phyloP scores from a whole-genome alignment of 2,888 invertebrate genomes.

The Elmis aenea region DNA sequence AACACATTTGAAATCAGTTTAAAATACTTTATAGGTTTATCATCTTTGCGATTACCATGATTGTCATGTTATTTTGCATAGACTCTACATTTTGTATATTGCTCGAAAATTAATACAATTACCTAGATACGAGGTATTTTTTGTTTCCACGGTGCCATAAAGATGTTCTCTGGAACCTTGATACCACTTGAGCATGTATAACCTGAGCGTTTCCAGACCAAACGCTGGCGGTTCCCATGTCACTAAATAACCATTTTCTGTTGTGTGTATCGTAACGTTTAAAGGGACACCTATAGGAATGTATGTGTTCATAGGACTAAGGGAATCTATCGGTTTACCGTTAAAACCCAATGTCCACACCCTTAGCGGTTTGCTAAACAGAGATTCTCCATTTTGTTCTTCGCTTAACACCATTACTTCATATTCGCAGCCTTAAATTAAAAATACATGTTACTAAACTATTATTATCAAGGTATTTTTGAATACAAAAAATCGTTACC shows the following conservation, averaged over 20 bases:
- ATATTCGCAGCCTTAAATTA: conserved; percentile 59
- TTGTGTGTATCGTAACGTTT: conserved; percentile 66
- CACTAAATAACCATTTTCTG: conserved; percentile 70
- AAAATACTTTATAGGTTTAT: too few relatives aligned
- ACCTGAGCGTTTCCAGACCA: conserved; percentile 53
- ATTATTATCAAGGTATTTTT: too few relatives aligned
- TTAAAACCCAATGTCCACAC: conserved; percentile 62
- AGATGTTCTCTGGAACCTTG: conserved; percentile 58
- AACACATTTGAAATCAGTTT: too few relatives aligned
- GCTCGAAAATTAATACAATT: conserved; percentile 13
- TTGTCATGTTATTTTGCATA: too few relatives aligned
- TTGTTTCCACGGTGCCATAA: conserved; percentile 63
- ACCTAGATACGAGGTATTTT: conserved; percentile 53
- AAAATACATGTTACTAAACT: too few relatives aligned
- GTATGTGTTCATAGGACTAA: conserved; percentile 12
- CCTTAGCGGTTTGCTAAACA: conserved; percentile 79
- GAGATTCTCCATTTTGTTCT: conserved; percentile 81
- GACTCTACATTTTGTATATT: not conserved
- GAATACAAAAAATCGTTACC: too few relatives aligned
- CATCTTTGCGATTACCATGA: too few relatives aligned
- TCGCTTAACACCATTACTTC: conserved; percentile 88
- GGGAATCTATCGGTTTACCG: conserved; percentile 14
- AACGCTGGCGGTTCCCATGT: conserved; percentile 66
- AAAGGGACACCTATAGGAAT: conserved; percentile 55
- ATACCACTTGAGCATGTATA: conserved; percentile 66